Evolutionary conservation across 1,140 invertebrate genomes (phyloP).

Genomic region (Caligus rogercresseyi): DNA sequence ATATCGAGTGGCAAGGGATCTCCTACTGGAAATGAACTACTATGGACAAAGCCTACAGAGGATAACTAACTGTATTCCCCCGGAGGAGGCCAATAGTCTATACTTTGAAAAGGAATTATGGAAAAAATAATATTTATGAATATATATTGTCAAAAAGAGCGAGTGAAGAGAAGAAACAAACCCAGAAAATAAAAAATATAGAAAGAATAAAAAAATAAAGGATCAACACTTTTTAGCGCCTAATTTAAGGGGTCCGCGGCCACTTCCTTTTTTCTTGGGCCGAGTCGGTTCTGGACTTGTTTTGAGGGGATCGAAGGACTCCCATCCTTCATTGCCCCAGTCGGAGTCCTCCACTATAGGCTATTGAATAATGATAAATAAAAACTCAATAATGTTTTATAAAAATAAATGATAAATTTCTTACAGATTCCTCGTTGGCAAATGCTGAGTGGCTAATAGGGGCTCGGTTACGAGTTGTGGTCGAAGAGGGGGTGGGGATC

Average conservation of each 20-base stretch:
- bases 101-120: background rate
- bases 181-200: too few species aligned
- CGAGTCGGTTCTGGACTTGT: background rate
- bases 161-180: too few species aligned
- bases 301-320: background rate
- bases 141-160: background rate
- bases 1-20: background rate
- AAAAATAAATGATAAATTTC: background rate
- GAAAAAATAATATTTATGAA: background rate
- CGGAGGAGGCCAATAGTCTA: background rate
- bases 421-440: background rate
- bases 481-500: too few species aligned
- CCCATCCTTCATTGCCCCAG: background rate
- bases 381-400: too few species aligned
- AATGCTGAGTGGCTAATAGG: background rate
- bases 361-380: background rate
- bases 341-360: background rate
- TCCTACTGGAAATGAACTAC: background rate
- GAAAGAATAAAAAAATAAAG: too few species aligned
- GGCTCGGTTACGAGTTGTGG: too few species aligned
- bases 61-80: background rate
- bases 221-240: background rate
- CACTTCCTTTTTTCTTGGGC: background rate
- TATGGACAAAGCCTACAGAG: background rate
- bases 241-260: background rate